Evolutionary conservation across 2,888 invertebrate genomes (phyloP).

Genomic region (Lasioglossum marginatum): DNA sequence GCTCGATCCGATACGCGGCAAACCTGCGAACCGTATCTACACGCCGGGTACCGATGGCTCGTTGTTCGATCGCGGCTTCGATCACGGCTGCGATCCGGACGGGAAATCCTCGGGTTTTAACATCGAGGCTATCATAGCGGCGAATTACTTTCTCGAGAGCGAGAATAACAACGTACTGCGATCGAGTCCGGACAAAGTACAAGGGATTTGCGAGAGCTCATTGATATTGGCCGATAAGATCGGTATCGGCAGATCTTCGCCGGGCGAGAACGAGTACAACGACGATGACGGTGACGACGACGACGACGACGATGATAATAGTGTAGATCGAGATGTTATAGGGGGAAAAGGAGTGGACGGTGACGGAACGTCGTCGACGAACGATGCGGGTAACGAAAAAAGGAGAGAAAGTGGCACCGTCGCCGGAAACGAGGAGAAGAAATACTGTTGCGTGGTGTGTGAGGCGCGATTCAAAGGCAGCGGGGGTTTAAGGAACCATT

Average conservation of each 20-base stretch:
- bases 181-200: constrained; percentile 47
- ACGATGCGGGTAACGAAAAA: background rate
- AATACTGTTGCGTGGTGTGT: constrained; percentile 80
- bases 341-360: background rate
- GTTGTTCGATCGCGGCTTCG: constrained; percentile 32
- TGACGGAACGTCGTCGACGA: background rate
- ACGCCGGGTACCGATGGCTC: constrained; percentile 38
- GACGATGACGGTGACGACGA: background rate
- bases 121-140: constrained; percentile 78
- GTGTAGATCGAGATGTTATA: constrained; percentile 12
- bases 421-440: constrained; percentile 66
- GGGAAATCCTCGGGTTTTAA: constrained; percentile 67
- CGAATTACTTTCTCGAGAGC: constrained; percentile 75
- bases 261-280: background rate
- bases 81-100: background rate
- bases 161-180: constrained; percentile 78
- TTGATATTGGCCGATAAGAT: background rate
- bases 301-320: background rate
- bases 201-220: background rate
- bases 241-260: background rate
- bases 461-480: constrained; percentile 81
- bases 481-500: constrained; percentile 82
- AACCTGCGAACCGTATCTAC: background rate
- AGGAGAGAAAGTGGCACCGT: background rate
- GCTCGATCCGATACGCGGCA: constrained; percentile 27